Conservation (phyloP, 2,113 vertebrate genomes). For the Ictidomys tridecemlineatus region DNA sequence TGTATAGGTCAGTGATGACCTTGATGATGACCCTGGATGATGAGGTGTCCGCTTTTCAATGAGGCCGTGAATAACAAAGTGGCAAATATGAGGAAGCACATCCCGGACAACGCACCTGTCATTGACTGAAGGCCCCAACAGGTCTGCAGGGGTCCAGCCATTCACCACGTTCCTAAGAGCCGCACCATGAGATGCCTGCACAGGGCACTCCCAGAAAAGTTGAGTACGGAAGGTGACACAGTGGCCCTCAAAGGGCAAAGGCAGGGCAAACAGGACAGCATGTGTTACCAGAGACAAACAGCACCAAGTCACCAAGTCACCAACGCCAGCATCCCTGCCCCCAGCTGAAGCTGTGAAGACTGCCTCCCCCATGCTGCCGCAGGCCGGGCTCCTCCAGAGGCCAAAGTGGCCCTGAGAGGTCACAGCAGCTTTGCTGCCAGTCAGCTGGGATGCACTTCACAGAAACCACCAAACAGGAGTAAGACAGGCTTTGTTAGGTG, state of each 20-base stretch:
- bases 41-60: not conserved
- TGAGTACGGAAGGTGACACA: not conserved
- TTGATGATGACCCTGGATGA: rapidly evolving
- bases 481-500: not conserved
- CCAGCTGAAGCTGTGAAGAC: not conserved
- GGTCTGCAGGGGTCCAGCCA: not conserved
- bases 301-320: no score
- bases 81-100: rapidly evolving
- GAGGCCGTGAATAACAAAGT: not conserved
- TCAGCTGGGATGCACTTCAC: not conserved
- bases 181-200: rapidly evolving
- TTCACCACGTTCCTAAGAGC: no score
- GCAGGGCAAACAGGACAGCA: not conserved
- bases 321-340: no score
- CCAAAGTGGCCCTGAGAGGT: no score
- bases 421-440: not conserved
- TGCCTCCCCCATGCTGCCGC: rapidly evolving
- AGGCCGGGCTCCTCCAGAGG: rapidly evolving
- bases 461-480: not conserved
- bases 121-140: not conserved
- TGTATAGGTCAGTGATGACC: rapidly evolving
- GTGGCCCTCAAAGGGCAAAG: no score
- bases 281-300: no score
- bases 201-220: rapidly evolving
- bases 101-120: rapidly evolving